A percentile compares a stretch with the other conserved stretches of the same genome.
Evolutionary conservation across 2,113 vertebrate genomes (phyloP).

Genomic region (Thalassarche chlororhynchos): DNA sequence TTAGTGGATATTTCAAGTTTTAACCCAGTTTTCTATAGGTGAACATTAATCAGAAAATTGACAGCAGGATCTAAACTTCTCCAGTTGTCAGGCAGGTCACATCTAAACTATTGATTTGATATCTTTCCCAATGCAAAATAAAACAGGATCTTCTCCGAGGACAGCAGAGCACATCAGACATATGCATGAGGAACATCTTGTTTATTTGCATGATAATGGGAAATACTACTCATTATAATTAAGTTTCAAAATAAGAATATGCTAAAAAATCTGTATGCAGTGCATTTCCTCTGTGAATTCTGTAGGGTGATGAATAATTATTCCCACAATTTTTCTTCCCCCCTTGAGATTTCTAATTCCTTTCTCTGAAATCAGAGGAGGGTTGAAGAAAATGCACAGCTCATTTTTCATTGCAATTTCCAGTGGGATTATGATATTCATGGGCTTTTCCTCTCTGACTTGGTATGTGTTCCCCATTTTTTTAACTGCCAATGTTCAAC

Average conservation of each 20-base stretch:
- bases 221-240: neutral
- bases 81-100: neutral
- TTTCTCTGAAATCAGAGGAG: neutral
- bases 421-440: neutral
- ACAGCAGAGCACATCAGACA: neutral
- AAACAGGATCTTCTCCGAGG: neutral
- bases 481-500: neutral
- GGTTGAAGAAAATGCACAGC: neutral
- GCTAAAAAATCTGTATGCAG: neutral
- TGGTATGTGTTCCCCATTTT: neutral
- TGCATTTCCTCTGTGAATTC: neutral
- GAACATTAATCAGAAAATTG: neutral
- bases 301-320: slow-evolving; percentile 11
- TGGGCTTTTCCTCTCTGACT: neutral
- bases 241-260: neutral
- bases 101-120: neutral
- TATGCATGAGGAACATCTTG: neutral
- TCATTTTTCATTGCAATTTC: slow-evolving; percentile 8
- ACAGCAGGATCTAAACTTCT: neutral
- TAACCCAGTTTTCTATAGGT: neutral
- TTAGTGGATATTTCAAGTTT: neutral
- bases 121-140: neutral
- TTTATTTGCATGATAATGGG: slow-evolving; percentile 5
- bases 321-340: neutral
- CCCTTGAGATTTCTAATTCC: neutral